Percentiles rank a stretch among this genome's conserved stretches.
Conservation (phyloP, 2,797 vertebrate species). For the Bradypodion ventrale region DNA sequence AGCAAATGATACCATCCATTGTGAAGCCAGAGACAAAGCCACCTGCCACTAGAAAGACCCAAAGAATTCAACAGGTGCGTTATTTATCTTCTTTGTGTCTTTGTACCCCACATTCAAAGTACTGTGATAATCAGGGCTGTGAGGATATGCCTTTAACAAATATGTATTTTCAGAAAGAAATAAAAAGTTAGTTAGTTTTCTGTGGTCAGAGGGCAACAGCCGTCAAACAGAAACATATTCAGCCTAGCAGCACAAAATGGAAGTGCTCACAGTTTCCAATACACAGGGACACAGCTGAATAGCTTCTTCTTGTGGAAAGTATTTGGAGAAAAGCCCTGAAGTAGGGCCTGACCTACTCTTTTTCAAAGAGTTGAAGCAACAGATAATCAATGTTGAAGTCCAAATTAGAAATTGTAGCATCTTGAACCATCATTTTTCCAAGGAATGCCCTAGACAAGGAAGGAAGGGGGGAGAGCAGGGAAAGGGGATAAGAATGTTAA, state of each 20-base stretch:
- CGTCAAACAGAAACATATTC: constrained; percentile 22
- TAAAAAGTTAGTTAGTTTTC: not conserved
- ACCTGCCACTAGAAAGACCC: too few species aligned
- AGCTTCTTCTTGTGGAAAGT: constrained; percentile 21
- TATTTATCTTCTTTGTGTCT: not conserved
- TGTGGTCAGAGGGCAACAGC: not conserved
- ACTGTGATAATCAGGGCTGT: not conserved
- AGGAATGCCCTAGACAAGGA: constrained; percentile 41
- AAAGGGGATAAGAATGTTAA: constrained; percentile 1
- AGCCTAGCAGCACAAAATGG: not conserved
- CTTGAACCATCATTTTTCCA: constrained; percentile 54
- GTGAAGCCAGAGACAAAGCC: too few species aligned
- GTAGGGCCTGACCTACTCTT: constrained; percentile 42
- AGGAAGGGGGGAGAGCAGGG: not conserved
- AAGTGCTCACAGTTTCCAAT: constrained; percentile 32
- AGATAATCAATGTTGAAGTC: constrained; percentile 58
- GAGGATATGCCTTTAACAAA: not conserved
- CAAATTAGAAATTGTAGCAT: constrained; percentile 40
- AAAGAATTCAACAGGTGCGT: not conserved
- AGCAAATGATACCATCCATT: not conserved
- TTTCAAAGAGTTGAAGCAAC: constrained; percentile 55
- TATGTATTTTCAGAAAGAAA: not conserved
- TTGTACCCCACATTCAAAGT: not conserved
- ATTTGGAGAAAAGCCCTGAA: constrained; percentile 31
- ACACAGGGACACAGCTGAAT: constrained; percentile 3